phyloP scores from a whole-genome alignment of 2,797 vertebrate species.

The Hydrocynus forskahlii region DNA sequence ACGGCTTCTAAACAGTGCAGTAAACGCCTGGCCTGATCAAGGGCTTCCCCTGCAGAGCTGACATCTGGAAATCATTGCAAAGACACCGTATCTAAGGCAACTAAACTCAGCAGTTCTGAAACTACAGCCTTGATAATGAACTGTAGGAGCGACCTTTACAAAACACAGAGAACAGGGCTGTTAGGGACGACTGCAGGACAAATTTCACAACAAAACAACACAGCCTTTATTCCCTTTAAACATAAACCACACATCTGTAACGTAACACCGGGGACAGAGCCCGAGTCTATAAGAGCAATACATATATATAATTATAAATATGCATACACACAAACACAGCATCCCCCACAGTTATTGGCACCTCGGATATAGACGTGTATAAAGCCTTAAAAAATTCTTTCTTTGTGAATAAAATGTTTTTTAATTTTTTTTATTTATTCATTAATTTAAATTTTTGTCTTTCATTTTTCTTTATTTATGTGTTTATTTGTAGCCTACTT shows the following conservation, averaged over 20 bases:
- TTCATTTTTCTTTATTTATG: no score
- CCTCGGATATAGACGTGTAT: no score
- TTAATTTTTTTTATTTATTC: no score
- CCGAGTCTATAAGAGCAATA: no score
- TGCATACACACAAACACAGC: no score
- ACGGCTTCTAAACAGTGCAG: constrained; percentile 5
- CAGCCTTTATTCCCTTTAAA: neutral
- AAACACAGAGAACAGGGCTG: neutral
- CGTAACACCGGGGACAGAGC: no score
- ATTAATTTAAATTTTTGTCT: no score
- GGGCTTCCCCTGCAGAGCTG: constrained; percentile 15
- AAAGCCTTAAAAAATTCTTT: no score
- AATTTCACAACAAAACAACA: neutral
- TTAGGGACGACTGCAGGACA: neutral
- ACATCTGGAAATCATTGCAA: constrained; percentile 47
- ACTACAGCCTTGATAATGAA: neutral
- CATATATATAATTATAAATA: no score
- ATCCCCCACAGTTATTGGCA: no score
- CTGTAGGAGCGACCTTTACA: neutral
- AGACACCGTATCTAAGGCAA: constrained; percentile 20
- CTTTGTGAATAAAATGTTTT: no score
- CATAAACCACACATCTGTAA: neutral
- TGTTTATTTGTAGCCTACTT: no score
- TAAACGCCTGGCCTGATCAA: constrained; percentile 16
- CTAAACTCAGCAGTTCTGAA: constrained; percentile 13